Base-by-base conservation (phyloP, 2,888 invertebrate genomes). In the Linnaemya vulpina region DNA sequence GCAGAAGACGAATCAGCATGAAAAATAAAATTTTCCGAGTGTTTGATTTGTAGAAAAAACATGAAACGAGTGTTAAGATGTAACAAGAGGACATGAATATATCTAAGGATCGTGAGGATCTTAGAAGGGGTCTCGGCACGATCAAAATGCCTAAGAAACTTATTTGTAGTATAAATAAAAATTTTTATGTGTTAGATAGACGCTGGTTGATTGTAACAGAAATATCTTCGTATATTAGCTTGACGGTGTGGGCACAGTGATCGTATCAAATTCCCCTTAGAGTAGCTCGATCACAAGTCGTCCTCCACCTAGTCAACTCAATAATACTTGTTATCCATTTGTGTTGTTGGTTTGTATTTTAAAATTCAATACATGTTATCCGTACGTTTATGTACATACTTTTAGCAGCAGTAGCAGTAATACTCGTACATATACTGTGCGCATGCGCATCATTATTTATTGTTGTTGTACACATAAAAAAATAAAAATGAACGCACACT, bases 341-440 rank as follows among this genome's bases (percentile, higher is more conserved):
- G 75, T 55, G 40, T 63, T 78, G 43, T 70, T 78, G n/a, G 1
- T 65, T n/a, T 15, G 20, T n/a, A 74, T 49, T 87, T 86, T 86
- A 55, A 86, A 87, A 87, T 87, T 86, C 87, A 87, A 83, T 83
- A 62, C 87, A 87, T 85, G 87, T 58, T 70, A 60, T 60, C 17
- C 60, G 53, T 62, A 51, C 67, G 38, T 60, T 43, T 20, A 62
- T 55, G 60, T 68, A 60, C 49, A 65, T 10, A 43, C 40, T 75
- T 65, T 76, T 51, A 65, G 62, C 58, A 58, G 71, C 40, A 35
- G 22, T 55, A 58, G 58, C 51, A 58, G 8, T 11, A 81, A 46
- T 46, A 43, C 30, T 30, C 30, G 30, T 5, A 30, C 30, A 5
- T 5, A 30, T 51, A 62, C 25, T 79, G 79, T 78, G 74, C 82